Evolutionary conservation across 2,888 invertebrate species (phyloP), one percentile per base, ranked within the genome.

Genomic region (Ectemnius lituratus): DNA sequence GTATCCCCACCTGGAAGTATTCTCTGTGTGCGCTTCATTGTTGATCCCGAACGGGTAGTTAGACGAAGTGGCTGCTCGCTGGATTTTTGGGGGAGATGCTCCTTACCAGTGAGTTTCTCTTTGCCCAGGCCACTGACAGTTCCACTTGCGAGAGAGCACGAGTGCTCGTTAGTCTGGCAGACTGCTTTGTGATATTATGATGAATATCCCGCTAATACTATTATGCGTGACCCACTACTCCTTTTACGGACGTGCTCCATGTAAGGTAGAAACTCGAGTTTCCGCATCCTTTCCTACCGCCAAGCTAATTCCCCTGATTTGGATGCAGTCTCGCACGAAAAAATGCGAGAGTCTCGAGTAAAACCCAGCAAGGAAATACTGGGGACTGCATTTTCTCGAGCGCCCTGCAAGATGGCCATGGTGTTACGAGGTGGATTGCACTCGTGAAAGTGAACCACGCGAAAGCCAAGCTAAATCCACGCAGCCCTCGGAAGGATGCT

Each of bases 351-450:
- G 27, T 27, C 47, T 5, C 62, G 47, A 27, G 62, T 13, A 20
- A 20, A 28, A 23, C 16, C 8, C n/a, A 11, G 46, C 61, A 14
- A 52, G 57, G 59, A 62, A 49, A 62, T 70, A 37, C 37, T 11
- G 37, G 37, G 37, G 37, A 37, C 37, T 11, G 8, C 37, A 37
- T 37, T 37, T 37, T 11, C 37, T 11, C 37, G 37, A 23, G 23
- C 3, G 23, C 23, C 3, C 23, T 37, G 37, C 37, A 11, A 37
- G 37, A 37, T 57, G 62, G 67, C 66, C 61, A 74, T 73, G 71
- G 67, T 72, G 70, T 76, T 63, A 70, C 70, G 13, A 65, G 62
- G 61, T 68, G 47, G 67, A 66, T 70, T 60, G 58, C 64, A 47
- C 67, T 49, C 57, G 59, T 8, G 56, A 62, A 18, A 69, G 16